Percentiles rank a stretch among this genome's conserved stretches.
Conservation (phyloP, 2,888 invertebrate species). For the Drosophila melanosoma region DNA sequence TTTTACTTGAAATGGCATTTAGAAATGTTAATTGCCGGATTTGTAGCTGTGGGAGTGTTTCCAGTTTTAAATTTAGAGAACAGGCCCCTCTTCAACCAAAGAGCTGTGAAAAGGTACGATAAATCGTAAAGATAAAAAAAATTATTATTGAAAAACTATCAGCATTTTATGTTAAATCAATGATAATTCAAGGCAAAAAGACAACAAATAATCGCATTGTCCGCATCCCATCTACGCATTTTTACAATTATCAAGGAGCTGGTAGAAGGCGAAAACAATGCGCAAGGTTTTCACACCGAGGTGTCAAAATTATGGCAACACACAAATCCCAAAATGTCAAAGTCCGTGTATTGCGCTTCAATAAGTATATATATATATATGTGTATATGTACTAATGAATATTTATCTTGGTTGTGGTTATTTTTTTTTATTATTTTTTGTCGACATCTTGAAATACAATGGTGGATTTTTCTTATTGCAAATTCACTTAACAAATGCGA, state of each 20-base stretch:
- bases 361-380: constrained; percentile 12
- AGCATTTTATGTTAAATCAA: background rate
- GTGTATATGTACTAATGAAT: constrained; percentile 20
- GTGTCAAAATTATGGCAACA: constrained; percentile 57
- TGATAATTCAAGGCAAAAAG: background rate
- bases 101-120: constrained; percentile 8
- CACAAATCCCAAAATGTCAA: constrained; percentile 56
- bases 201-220: constrained; percentile 19
- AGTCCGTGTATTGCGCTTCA: constrained; percentile 29
- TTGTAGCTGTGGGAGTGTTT: constrained; percentile 20
- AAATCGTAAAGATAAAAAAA: background rate
- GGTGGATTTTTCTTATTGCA: constrained; percentile 56
- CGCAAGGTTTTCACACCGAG: constrained; percentile 71
- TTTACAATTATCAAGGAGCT: constrained; percentile 16
- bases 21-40: constrained; percentile 70
- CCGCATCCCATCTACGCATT: constrained; percentile 18
- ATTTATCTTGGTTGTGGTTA: constrained; percentile 28
- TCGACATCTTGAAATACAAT: constrained; percentile 63
- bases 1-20: constrained; percentile 63
- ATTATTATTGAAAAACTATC: background rate
- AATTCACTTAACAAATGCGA: constrained; percentile 63
- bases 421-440: constrained; percentile 14
- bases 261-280: constrained; percentile 28
- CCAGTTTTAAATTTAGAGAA: constrained; percentile 15
- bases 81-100: background rate